phyloP scores from a whole-genome alignment of 2,888 invertebrate genomes.

The Conus canariensis region DNA sequence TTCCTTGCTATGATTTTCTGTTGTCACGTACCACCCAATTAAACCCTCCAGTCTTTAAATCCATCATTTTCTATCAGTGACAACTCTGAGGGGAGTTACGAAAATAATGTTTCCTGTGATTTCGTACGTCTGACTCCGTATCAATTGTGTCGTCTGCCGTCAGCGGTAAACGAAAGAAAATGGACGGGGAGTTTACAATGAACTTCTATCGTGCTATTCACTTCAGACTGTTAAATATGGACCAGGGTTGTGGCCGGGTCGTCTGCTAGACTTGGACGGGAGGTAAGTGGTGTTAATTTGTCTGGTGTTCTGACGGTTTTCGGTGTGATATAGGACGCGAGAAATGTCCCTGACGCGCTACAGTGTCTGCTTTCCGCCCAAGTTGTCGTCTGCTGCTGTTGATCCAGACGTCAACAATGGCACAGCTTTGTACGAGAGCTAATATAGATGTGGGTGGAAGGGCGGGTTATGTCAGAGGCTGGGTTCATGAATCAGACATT shows the following conservation, averaged over 20 bases:
- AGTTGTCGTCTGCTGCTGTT: conserved; percentile 21
- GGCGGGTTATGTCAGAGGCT: conserved; percentile 14
- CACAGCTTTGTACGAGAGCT: background rate
- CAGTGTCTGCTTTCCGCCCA: background rate
- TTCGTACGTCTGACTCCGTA: conserved; percentile 8
- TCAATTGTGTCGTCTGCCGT: conserved; percentile 35
- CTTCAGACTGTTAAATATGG: conserved; percentile 4
- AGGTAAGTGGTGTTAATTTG: conserved; percentile 41
- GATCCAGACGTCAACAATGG: background rate
- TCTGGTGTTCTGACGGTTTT: conserved; percentile 18
- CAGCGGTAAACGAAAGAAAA: background rate
- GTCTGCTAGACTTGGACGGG: conserved; percentile 24
- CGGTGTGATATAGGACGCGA: conserved; percentile 4
- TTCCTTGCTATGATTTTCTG: background rate
- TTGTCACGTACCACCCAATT: background rate
- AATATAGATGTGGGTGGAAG: background rate
- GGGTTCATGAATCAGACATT: background rate
- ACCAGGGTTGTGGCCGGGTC: conserved; percentile 26
- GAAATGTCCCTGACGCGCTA: background rate
- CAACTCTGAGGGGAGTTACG: conserved; percentile 10
- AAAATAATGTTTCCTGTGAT: conserved; percentile 20
- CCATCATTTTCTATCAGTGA: conserved; percentile 22
- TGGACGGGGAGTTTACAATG: background rate
- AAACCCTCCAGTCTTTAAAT: background rate
- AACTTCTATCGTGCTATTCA: conserved; percentile 22